These are phyloP conservation scores for Scrobipalpa costella DNA, from an alignment of 2,888 invertebrate genomes.

Conservation along the genomic window DNA sequence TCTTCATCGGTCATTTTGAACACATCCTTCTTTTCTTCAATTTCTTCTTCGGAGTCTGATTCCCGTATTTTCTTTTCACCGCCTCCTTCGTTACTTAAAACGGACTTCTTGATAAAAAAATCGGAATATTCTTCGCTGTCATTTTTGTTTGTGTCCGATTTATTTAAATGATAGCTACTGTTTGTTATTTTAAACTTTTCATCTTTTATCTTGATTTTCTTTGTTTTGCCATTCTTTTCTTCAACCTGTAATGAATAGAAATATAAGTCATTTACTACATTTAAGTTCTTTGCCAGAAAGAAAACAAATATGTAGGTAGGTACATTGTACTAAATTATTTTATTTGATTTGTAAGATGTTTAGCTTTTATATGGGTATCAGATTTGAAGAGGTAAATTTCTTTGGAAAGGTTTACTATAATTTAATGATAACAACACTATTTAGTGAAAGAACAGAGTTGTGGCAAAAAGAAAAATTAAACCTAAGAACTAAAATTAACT, in stretches of 20 bases:
- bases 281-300: too few species aligned
- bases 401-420: too few species aligned
- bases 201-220: conserved; percentile 65
- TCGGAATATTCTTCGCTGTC: conserved; percentile 61
- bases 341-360: too few species aligned
- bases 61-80: conserved; percentile 53
- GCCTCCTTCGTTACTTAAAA: conserved; percentile 57
- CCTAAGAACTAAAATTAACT: too few species aligned
- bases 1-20: conserved; percentile 87
- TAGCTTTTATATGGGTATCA: too few species aligned
- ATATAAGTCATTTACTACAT: too few species aligned
- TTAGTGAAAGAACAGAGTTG: too few species aligned
- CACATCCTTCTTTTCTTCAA: conserved; percentile 48
- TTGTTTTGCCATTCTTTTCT: conserved; percentile 68
- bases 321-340: too few species aligned
- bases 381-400: too few species aligned
- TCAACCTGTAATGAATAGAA: conserved; percentile 63
- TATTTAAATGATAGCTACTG: conserved; percentile 64
- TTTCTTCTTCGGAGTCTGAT: conserved; percentile 51
- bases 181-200: conserved; percentile 63
- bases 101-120: conserved; percentile 64
- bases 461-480: too few species aligned
- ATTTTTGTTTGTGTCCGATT: conserved; percentile 42
- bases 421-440: too few species aligned
- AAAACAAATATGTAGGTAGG: too few species aligned